Conservation (phyloP, 2,888 invertebrate species). For the Hoplodrina blanda region DNA sequence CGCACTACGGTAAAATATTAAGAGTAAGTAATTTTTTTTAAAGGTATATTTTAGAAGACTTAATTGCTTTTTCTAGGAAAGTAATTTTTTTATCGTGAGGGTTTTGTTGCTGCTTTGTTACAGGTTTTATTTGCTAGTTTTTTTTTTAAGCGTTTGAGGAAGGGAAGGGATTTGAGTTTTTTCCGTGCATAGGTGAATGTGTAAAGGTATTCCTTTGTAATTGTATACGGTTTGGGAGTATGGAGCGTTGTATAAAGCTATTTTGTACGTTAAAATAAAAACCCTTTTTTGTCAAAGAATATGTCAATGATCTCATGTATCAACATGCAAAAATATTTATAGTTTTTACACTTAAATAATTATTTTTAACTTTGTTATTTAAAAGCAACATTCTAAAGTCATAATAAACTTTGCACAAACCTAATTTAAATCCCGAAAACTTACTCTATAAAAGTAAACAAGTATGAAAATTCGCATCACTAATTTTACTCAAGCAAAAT, state of each 20-base stretch:
- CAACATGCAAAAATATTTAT: too few relatives aligned
- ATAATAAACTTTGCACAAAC: conserved; percentile 26
- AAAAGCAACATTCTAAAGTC: conserved; percentile 4
- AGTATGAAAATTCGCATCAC: conserved; percentile 35
- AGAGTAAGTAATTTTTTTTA: conserved; percentile 60
- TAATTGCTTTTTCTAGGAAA: conserved; percentile 55
- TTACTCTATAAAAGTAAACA: conserved; percentile 29
- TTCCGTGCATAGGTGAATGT: neutral
- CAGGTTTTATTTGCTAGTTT: conserved; percentile 29
- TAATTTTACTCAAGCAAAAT: conserved; percentile 35
- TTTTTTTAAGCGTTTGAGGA: conserved; percentile 1
- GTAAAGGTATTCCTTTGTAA: conserved; percentile 20
- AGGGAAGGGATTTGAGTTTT: neutral
- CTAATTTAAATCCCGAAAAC: conserved; percentile 38
- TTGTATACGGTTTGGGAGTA: neutral
- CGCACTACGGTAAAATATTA: conserved; percentile 78
- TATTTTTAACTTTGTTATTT: too few relatives aligned
- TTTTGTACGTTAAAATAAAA: neutral
- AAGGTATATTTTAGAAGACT: conserved; percentile 54
- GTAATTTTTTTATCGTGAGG: conserved; percentile 35
- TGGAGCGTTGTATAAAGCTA: neutral
- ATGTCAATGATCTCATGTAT: neutral
- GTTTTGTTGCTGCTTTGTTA: conserved; percentile 37
- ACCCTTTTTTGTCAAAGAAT: neutral
- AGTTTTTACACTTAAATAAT: too few relatives aligned